Evolutionary conservation across 2,888 invertebrate genomes (phyloP), one percentile per base, ranked within the genome.

Genomic region (Stratiomys singularior): DNA sequence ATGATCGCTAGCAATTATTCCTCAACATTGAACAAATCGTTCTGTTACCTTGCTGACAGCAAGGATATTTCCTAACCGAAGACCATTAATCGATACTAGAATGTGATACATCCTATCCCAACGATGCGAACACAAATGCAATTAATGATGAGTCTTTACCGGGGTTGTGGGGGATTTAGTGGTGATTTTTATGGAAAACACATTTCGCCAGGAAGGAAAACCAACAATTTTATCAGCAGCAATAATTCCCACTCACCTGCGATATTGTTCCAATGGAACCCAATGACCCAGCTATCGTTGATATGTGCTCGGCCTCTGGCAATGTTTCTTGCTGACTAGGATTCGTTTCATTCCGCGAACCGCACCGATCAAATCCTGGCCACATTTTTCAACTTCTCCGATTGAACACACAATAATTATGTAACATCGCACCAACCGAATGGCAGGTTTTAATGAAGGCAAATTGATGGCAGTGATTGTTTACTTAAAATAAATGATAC

Each of bases 261-360:
- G 91, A 90, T 79, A 90, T 84, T 13, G 90, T 90, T 66, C 90
- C 90, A 82, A 91, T 86, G 0, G 91, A 91, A 58, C 84, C 88
- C 81, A 93, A 88, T 0, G 92, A 92, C 66, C 93, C 93, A 46
- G 92, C 93, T 83, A 93, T 92, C 9, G 93, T 93, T n/a, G 93
- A 92, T 81, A 91, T 87, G 84, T 92, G 92, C 37, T 91, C 91
- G 0, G 91, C 91, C 80, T 93, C 86, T 89, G 92, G 82, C 90
- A 92, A 67, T 89, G 92, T 88, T 90, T 92, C 89, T 88, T 90
- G 83, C 81, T 85, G 86, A 79, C 86, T 86, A 18, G 83, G 83
- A 67, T 84, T 82, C 77, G 86, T 86, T 78, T 84, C 81, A 76
- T 82, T 84, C 69, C 85, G 84, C 79, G 86, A 85, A 83, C 84